Evolutionary conservation across 2,113 vertebrate genomes (phyloP).

Genomic region (Pedetes capensis): DNA sequence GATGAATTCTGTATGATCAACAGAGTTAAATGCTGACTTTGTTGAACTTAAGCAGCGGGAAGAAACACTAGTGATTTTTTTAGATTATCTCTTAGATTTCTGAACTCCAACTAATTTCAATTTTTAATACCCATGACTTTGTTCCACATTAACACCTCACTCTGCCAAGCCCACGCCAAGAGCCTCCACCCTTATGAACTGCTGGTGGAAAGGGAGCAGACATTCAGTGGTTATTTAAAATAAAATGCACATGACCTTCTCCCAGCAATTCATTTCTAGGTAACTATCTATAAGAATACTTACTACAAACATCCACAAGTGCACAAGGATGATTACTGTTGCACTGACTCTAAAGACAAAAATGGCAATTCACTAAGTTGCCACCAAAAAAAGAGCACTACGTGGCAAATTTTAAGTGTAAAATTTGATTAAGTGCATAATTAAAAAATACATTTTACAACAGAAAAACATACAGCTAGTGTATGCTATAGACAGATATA

Average conservation of each 20-base stretch:
- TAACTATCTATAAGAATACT: background rate
- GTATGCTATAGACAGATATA: background rate
- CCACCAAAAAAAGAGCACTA: background rate
- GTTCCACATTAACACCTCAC: background rate
- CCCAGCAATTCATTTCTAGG: background rate
- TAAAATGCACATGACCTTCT: background rate
- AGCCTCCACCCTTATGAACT: background rate
- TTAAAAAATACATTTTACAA: constrained; percentile 28
- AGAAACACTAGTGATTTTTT: background rate
- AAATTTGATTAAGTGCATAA: background rate
- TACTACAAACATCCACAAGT: background rate
- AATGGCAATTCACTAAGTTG: background rate
- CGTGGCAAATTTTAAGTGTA: background rate
- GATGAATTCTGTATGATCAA: background rate
- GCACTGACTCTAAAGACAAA: background rate
- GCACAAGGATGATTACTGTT: background rate
- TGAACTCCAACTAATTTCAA: background rate
- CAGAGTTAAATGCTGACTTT: background rate
- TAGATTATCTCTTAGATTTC: background rate
- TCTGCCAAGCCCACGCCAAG: background rate
- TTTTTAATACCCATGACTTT: background rate
- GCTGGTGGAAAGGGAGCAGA: background rate
- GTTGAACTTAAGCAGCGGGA: background rate
- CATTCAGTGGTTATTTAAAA: constrained; percentile 7
- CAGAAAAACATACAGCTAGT: background rate